Base-by-base conservation (phyloP, 2,113 vertebrate species). In the Eonycteris spelaea region DNA sequence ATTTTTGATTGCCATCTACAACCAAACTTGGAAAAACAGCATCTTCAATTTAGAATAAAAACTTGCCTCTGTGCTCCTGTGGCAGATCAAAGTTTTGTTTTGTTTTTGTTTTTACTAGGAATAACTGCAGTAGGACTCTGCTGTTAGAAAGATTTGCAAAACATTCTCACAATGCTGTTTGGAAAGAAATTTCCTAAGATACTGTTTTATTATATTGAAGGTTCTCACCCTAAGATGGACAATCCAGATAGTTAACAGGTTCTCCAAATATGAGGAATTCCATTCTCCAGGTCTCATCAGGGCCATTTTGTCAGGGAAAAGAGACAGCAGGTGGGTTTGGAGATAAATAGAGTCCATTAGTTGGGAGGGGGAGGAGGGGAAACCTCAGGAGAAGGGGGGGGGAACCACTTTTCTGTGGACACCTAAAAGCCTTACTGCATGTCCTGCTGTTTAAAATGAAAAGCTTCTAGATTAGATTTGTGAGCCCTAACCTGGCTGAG, bases 371-470 rank as follows among this genome's bases (percentile, higher is more conserved):
- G 0, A 8, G 48, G 63, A 79, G 96, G 95, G 96, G 11, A 67
- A 30, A n/a, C 28, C 21, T 43, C 33, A 55, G 82, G 61, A 96
- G 75, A 94, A 93, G 48, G n/a, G 43, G 33, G n/a, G n/a, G n/a
- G n/a, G n/a, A n/a, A n/a, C n/a, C n/a, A n/a, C n/a, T n/a, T n/a
- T 98, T 95, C 68, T 30, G 95, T 91, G 95, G 63, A 88, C 90
- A 92, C 78, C 95, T 97, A 97, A 98, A 97, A 98, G 96, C 90
- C 92, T 94, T 96, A 87, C 83, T 96, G 96, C 73, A 85, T 21
- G 21, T 83, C 98, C 98, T 73, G 97, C 97, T 98, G 98, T 88
- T 98, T 97, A 95, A 98, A 98, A 98, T 98, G 28, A 97, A 98
- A 98, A 97, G 91, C 97, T 98, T 95, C 95, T 95, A 73, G 59